Evolutionary conservation across 2,113 vertebrate species (phyloP).

Genomic region (Tympanuchus pallidicinctus): DNA sequence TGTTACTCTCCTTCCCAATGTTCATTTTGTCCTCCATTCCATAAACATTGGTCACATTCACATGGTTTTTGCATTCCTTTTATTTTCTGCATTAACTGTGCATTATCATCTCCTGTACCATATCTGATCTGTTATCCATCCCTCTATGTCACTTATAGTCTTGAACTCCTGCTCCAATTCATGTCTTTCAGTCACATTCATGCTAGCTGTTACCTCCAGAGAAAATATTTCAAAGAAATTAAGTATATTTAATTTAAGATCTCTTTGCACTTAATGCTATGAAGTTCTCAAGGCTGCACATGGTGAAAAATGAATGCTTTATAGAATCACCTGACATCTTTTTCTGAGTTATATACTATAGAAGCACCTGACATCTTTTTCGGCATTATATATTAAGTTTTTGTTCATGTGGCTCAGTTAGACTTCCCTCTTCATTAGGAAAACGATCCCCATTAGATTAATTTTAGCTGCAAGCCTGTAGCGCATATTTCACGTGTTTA

Average conservation of each 20-base stretch:
- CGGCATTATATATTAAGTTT: not conserved
- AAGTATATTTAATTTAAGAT: not conserved
- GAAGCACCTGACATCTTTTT: not conserved
- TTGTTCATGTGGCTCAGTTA: not conserved
- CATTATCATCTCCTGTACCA: not conserved
- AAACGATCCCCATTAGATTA: not conserved
- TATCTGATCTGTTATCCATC: not conserved
- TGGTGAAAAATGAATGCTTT: not conserved
- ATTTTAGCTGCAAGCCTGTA: conserved; percentile 8
- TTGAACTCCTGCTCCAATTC: not conserved
- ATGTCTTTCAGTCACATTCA: not conserved
- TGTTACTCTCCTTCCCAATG: not conserved
- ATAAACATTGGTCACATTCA: not conserved
- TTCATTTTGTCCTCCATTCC: not conserved
- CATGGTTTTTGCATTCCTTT: not conserved
- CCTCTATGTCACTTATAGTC: not conserved
- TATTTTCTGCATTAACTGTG: not conserved
- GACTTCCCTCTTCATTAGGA: not conserved
- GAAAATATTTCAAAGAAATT: not conserved
- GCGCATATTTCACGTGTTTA: conserved; percentile 19
- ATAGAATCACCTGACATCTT: not conserved
- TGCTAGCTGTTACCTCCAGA: not conserved
- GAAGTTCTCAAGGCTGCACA: not conserved
- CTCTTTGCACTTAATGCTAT: not conserved
- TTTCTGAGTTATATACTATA: not conserved